Conservation (phyloP, 2,888 invertebrate species). For the Odontomyia ornata region DNA sequence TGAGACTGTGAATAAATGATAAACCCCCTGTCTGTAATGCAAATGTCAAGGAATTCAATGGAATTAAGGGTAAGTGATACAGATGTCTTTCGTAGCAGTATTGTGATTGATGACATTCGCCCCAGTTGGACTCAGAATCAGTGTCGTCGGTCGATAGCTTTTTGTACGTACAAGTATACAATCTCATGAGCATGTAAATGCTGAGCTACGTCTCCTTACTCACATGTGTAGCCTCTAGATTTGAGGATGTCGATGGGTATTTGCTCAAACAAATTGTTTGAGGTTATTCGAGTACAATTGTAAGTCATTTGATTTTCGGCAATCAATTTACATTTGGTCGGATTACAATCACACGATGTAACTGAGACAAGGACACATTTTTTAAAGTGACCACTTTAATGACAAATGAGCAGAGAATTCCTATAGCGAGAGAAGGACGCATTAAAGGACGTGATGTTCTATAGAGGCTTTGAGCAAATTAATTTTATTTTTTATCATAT, state of each 20-base stretch:
- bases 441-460: too few relatives aligned
- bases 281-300: slow-evolving; percentile 50
- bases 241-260: neutral
- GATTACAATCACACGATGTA: slow-evolving; percentile 23
- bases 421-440: too few relatives aligned
- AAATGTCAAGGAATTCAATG: slow-evolving; percentile 50
- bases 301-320: slow-evolving; percentile 36
- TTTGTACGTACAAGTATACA: neutral
- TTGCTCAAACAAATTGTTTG: slow-evolving; percentile 50
- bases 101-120: slow-evolving; percentile 53
- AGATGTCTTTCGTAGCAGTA: slow-evolving; percentile 52
- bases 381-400: too few relatives aligned
- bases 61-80: slow-evolving; percentile 53
- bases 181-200: neutral
- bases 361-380: neutral
- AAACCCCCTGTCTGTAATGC: slow-evolving; percentile 42
- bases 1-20: slow-evolving; percentile 49
- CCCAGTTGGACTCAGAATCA: neutral
- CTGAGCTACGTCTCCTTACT: neutral
- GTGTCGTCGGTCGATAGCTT: slow-evolving; percentile 15
- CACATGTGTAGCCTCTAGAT: neutral
- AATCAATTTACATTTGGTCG: slow-evolving; percentile 35
- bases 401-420: too few relatives aligned
- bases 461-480: too few relatives aligned
- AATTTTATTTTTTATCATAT: too few relatives aligned